Evolutionary conservation across 2,888 invertebrate genomes (phyloP).

Genomic region (Rhopalosiphum nymphaeae): DNA sequence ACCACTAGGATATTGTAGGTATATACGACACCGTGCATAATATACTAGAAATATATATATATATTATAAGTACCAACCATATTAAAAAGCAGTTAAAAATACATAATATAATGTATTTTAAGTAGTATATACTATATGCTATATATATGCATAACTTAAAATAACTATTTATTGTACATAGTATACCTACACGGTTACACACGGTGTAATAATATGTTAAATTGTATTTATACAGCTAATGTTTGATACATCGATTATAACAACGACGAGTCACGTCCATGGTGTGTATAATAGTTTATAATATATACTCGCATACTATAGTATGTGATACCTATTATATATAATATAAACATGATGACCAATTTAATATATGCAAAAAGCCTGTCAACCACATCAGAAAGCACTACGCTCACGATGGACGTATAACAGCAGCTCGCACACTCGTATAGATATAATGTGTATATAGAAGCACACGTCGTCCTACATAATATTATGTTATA

Average conservation of each 20-base stretch:
- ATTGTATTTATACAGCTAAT: background rate
- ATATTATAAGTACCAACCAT: background rate
- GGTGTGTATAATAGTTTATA: background rate
- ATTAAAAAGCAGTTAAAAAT: slow-evolving; percentile 17
- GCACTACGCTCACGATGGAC: background rate
- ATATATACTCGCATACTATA: background rate
- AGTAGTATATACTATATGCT: background rate
- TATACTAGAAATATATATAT: background rate
- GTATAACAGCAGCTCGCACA: background rate
- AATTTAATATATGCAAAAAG: slow-evolving; percentile 61
- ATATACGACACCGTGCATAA: background rate
- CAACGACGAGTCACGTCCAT: slow-evolving; percentile 9
- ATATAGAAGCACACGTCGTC: background rate
- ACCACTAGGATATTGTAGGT: background rate
- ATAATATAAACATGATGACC: background rate
- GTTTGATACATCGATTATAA: slow-evolving; percentile 17
- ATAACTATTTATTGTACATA: background rate
- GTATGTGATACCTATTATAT: background rate
- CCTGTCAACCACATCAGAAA: slow-evolving; percentile 41
- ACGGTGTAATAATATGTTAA: background rate
- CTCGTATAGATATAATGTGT: background rate
- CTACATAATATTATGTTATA: background rate
- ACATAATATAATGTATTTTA: slow-evolving; percentile 5
- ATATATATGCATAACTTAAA: background rate
- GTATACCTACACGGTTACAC: background rate